phyloP scores from a whole-genome alignment of 2,888 invertebrate genomes.

The Chymomyza caudatula region DNA sequence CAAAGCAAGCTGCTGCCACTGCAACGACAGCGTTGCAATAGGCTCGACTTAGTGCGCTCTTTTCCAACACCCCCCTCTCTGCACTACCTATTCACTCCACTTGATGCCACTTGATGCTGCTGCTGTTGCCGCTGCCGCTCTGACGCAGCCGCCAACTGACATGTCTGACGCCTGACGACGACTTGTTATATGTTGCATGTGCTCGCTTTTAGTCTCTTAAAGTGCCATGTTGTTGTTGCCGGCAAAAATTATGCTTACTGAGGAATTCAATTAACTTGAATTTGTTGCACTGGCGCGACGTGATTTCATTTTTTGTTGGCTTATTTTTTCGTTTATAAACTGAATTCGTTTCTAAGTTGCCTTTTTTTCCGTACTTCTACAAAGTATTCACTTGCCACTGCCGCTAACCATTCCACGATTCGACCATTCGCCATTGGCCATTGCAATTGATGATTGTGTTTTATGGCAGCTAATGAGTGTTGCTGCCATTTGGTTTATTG shows the following conservation, averaged over 20 bases:
- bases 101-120: neutral
- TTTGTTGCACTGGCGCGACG: conserved; percentile 76
- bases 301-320: conserved; percentile 72
- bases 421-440: conserved; percentile 7
- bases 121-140: neutral
- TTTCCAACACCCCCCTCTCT: no score
- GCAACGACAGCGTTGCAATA: conserved; percentile 7
- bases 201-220: conserved; percentile 57
- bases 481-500: conserved; percentile 45
- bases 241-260: conserved; percentile 69
- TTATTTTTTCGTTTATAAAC: conserved; percentile 16
- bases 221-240: conserved; percentile 42
- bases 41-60: neutral
- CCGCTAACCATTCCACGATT: conserved; percentile 15
- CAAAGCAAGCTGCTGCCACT: neutral
- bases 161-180: neutral
- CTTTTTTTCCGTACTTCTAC: conserved; percentile 5
- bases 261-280: conserved; percentile 76
- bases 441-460: conserved; percentile 46
- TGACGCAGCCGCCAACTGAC: neutral
- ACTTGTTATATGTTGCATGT: conserved; percentile 20
- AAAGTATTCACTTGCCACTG: neutral
- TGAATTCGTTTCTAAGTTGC: neutral
- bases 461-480: conserved; percentile 65
- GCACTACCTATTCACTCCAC: neutral